Base-by-base conservation (phyloP, 1,140 invertebrate genomes). In the Akabosia matsudoensis region DNA sequence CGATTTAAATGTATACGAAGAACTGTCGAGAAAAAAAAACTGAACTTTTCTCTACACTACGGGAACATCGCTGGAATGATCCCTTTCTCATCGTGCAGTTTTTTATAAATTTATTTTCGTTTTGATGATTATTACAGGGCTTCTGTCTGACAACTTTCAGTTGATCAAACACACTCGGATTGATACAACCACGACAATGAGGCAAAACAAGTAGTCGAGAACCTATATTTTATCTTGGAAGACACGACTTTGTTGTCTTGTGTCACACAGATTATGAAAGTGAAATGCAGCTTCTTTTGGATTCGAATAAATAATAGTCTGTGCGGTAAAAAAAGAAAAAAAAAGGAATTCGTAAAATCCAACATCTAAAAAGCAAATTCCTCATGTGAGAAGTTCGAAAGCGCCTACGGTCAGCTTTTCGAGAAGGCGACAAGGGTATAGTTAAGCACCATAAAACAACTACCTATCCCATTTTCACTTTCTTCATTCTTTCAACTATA, bases 1-100 rank as follows among this genome's bases (percentile, higher is more conserved):
- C 61, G 61, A 67, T 67, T 67, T 30, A 67, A 61, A 61, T 61
- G 24, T 16, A 61, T 61, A 61, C 13, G 24, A 67, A 67, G 54
- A 22, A 56, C n/a, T 16, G 10, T 56, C 54, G 7, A 13, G 54
- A 45, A 45, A 18, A 7, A 7, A 45, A 45, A 45, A 45, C 37
- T 10, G 7, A 45, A 13, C 4, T 16, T 56, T 10, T 56, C 10
- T n/a, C 4, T 56, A 13, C 24, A 56, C 24, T 56, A 45, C 37
- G 54, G 14, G n/a, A n/a, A n/a, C 54, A 56, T 13, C 54, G 22
- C 14, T 56, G 13, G 13, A 56, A 24, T 56, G 24, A 24, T 7
- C 3, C 24, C 10, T 56, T 16, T 56, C 54, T 45, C 37, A 18
- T 45, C 37, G 7, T 16, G 10, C 54, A 16, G 54, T 56, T 56